These are phyloP conservation scores for Catharus minimus DNA, from an alignment of 2,113 vertebrate genomes.

Conservation along the genomic window DNA sequence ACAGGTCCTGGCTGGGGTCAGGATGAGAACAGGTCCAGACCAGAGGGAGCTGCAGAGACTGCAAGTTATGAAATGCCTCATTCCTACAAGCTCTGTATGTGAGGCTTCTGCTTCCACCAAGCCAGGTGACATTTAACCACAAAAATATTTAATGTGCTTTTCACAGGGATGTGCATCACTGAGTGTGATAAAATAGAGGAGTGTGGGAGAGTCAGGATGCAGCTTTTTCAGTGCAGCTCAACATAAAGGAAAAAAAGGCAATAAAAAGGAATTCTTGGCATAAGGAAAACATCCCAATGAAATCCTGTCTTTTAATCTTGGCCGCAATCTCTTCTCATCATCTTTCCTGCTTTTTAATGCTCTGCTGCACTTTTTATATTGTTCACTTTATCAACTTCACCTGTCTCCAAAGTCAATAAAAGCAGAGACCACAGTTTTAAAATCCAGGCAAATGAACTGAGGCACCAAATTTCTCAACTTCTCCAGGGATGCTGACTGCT, in stretches of 20 bases:
- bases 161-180: constrained; percentile 14
- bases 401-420: constrained; percentile 31
- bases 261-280: constrained; percentile 45
- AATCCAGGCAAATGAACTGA: background rate
- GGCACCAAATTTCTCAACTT: background rate
- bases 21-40: background rate
- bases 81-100: background rate
- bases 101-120: background rate
- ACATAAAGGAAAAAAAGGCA: background rate
- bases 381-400: constrained; percentile 49
- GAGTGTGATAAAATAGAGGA: constrained; percentile 13
- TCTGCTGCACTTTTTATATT: constrained; percentile 4
- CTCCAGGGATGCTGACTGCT: background rate
- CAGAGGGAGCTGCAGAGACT: background rate
- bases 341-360: constrained; percentile 34
- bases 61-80: background rate
- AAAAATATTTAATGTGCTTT: constrained; percentile 25
- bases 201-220: constrained; percentile 48
- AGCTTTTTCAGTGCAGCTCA: constrained; percentile 7
- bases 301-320: constrained; percentile 33
- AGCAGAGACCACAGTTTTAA: background rate
- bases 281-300: constrained; percentile 23
- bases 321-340: constrained; percentile 1
- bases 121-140: constrained; percentile 20
- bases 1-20: background rate